These are phyloP conservation scores for Nemapogon koenigi DNA, from an alignment of 2,888 invertebrate species.

Conservation along the genomic window DNA sequence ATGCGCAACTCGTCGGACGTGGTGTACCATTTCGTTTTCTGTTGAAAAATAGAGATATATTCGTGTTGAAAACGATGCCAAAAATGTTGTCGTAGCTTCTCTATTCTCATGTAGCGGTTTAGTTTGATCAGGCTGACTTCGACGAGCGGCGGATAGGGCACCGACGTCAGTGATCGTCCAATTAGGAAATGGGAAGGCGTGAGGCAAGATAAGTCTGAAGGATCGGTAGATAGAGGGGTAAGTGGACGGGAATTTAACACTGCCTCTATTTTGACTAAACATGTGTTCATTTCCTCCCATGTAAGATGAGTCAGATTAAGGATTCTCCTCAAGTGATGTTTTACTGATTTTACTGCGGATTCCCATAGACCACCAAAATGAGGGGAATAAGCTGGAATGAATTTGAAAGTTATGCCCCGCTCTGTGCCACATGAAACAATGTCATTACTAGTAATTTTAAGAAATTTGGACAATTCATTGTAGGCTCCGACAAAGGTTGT, in stretches of 20 bases:
- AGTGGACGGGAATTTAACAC: conserved; percentile 19
- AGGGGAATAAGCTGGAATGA: too few species aligned
- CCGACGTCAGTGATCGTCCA: background rate
- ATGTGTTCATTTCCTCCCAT: too few species aligned
- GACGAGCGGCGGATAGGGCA: background rate
- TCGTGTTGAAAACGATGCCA: background rate
- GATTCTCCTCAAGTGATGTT: conserved; percentile 16
- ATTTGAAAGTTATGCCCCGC: too few species aligned
- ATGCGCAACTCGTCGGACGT: background rate
- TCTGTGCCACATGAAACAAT: too few species aligned
- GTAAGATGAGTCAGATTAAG: conserved; percentile 13
- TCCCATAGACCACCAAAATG: conserved; percentile 21
- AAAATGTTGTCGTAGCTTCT: background rate
- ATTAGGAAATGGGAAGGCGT: too few species aligned
- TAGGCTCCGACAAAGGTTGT: too few species aligned
- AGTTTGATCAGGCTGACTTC: background rate
- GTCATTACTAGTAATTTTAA: background rate
- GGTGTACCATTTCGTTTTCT: too few species aligned
- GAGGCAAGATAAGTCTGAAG: conserved; percentile 14
- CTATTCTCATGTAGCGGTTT: background rate
- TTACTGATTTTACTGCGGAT: too few species aligned
- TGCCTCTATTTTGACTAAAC: too few species aligned
- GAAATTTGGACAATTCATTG: too few species aligned
- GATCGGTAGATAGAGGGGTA: conserved; percentile 17
- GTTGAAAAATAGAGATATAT: too few species aligned